Percentiles rank a stretch among this genome's conserved stretches.
Conservation (phyloP, 2,888 invertebrate species). For the Leptothorax acervorum region DNA sequence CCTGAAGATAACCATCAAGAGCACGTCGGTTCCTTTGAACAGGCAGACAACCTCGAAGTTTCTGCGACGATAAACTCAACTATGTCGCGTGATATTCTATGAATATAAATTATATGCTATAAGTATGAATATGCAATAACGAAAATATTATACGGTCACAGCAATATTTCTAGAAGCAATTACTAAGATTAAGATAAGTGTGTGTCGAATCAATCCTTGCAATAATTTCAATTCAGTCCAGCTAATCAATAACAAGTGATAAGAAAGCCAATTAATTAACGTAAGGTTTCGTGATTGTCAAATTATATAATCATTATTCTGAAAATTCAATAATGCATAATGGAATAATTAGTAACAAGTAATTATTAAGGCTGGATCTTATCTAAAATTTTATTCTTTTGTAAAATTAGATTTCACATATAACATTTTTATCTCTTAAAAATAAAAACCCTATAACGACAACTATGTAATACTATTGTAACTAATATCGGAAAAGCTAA, state of each 20-base stretch:
- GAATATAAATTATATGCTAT: constrained; percentile 32
- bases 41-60: constrained; percentile 31
- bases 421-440: not conserved
- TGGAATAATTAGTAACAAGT: not conserved
- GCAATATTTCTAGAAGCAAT: not conserved
- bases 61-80: constrained; percentile 1
- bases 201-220: not conserved
- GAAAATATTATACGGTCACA: not conserved
- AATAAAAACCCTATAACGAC: not conserved
- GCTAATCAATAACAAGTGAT: not conserved
- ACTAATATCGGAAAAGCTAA: not conserved
- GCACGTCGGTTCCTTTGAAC: constrained; percentile 36
- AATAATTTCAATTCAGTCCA: not conserved
- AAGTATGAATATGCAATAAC: not conserved
- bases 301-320: not conserved
- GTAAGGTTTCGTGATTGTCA: not conserved
- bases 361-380: not conserved
- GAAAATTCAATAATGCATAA: not conserved
- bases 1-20: constrained; percentile 31
- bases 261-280: not conserved
- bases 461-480: not conserved
- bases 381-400: not conserved
- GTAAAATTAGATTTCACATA: not conserved
- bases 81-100: constrained; percentile 1
- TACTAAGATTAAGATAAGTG: constrained; percentile 8